A percentile compares a stretch with the other conserved stretches of the same genome.
phyloP scores from a whole-genome alignment of 2,113 vertebrate species.

The Scopus umbretta region DNA sequence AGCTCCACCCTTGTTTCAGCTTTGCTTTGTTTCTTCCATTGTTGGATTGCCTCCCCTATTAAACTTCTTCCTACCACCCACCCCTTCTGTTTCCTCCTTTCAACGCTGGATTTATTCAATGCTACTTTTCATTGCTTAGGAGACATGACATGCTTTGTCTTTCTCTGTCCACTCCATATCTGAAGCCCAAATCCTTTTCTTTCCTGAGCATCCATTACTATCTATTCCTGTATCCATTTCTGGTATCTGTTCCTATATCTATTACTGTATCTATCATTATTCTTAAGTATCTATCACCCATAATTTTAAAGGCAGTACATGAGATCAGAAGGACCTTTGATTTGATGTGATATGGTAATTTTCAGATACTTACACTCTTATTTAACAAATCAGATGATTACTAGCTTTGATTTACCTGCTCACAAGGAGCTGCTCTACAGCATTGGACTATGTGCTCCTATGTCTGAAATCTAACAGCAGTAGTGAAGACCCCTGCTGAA shows the following conservation, averaged over 20 bases:
- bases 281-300: background rate
- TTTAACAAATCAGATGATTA: background rate
- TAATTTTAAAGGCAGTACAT: background rate
- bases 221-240: background rate
- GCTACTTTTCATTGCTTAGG: background rate
- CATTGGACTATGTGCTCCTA: background rate
- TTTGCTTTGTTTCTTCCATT: background rate
- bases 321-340: background rate
- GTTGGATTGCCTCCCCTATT: background rate
- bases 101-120: background rate
- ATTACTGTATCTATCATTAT: background rate
- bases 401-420: background rate
- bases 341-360: background rate
- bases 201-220: background rate
- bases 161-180: background rate
- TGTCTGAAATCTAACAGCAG: background rate
- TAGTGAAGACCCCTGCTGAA: background rate
- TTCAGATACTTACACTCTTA: background rate
- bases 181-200: background rate
- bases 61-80: background rate
- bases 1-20: background rate
- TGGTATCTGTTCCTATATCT: background rate
- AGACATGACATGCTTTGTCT: background rate
- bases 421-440: background rate
- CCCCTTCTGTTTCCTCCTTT: background rate